phyloP scores from a whole-genome alignment of 2,113 vertebrate genomes.

The Polypterus bichir region DNA sequence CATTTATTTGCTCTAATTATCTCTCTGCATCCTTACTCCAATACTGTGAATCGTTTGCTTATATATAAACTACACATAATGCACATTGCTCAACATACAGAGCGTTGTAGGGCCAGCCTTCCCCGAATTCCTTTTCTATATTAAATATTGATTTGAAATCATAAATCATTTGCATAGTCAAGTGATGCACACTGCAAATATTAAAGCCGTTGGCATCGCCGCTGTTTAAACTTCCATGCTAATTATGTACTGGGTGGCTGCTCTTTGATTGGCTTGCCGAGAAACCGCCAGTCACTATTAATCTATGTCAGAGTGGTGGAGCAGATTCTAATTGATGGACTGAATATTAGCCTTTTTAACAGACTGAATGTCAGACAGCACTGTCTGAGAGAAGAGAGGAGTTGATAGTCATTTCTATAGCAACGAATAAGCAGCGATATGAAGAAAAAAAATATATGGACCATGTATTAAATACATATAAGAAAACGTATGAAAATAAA shows the following conservation, averaged over 20 bases:
- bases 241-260: constrained; percentile 6
- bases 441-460: too few relatives aligned
- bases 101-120: too few relatives aligned
- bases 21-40: too few relatives aligned
- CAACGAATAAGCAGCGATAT: neutral
- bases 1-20: too few relatives aligned
- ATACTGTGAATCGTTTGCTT: too few relatives aligned
- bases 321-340: constrained; percentile 12
- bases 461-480: too few relatives aligned
- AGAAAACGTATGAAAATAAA: too few relatives aligned
- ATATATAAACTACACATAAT: too few relatives aligned
- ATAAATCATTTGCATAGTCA: neutral
- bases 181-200: neutral
- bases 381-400: neutral
- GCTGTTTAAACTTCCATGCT: neutral
- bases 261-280: constrained; percentile 2
- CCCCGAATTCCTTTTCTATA: neutral
- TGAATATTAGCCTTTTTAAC: constrained; percentile 12
- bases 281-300: constrained; percentile 7
- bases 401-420: neutral
- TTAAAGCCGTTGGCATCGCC: neutral
- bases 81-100: too few relatives aligned
- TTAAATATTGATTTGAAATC: constrained; percentile 3
- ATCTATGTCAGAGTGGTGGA: constrained; percentile 10
- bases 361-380: constrained; percentile 5